A percentile compares a stretch with the other conserved stretches of the same genome.
These are phyloP conservation scores for Solenodon paradoxus DNA, from an alignment of 2,113 vertebrate genomes.

Conservation along the genomic window DNA sequence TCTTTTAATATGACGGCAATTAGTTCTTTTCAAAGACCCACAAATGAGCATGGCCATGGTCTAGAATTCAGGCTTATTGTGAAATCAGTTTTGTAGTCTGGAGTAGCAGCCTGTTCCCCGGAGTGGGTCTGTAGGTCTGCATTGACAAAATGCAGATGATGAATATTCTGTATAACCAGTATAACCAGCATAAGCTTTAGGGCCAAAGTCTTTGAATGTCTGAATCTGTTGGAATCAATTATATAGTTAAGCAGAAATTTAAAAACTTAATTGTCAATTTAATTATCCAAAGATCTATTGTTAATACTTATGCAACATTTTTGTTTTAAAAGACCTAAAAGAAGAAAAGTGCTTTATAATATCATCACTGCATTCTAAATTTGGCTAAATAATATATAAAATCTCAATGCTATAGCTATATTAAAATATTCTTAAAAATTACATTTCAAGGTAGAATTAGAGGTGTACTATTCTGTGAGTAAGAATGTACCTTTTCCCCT, in stretches of 20 bases:
- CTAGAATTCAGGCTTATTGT: not conserved
- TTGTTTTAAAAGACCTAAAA: not conserved
- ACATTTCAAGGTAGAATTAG: not conserved
- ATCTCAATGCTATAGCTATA: not conserved
- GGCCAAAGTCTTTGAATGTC: not conserved
- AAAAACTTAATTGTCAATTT: not conserved
- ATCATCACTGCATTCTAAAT: not conserved
- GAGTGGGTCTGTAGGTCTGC: accelerated
- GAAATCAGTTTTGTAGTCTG: not conserved
- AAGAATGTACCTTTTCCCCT: not conserved
- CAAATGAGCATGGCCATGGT: not conserved
- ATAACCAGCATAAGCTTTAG: not conserved
- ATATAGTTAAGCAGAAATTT: not conserved
- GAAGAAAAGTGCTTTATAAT: not conserved
- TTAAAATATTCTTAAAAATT: not conserved
- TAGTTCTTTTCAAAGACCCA: not conserved
- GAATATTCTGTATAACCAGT: not conserved
- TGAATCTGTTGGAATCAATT: not conserved
- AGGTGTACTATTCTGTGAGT: not conserved
- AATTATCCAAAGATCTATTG: not conserved
- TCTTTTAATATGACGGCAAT: not conserved
- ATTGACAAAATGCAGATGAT: not conserved
- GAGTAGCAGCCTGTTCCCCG: not conserved
- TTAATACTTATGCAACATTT: not conserved
- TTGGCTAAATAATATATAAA: not conserved